These are phyloP conservation scores for Erythrolamprus reginae DNA, from an alignment of 2,113 vertebrate genomes.

Conservation along the genomic window DNA sequence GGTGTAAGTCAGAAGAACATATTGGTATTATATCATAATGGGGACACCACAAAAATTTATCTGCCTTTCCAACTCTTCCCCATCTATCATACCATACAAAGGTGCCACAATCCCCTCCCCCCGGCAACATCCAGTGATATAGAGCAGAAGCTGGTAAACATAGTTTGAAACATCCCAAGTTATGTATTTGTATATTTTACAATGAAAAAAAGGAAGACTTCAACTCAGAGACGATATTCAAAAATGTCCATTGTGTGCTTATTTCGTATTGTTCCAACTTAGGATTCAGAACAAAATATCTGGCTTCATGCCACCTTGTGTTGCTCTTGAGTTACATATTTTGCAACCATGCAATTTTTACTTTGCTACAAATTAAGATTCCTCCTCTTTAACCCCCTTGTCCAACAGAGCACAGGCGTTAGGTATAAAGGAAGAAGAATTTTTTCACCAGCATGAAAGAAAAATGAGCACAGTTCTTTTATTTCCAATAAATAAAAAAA, in stretches of 20 bases:
- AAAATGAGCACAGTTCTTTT: constrained; percentile 31
- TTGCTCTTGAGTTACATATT: constrained; percentile 13
- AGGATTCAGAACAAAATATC: constrained; percentile 7
- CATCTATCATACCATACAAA: background rate
- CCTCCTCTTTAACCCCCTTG: constrained; percentile 24
- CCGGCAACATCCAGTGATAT: background rate
- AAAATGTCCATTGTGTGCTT: background rate
- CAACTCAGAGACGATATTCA: background rate
- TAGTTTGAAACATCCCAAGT: background rate
- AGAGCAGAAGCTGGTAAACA: background rate
- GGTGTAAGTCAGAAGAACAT: background rate
- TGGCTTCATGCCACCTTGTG: constrained; percentile 12
- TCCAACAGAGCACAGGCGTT: constrained; percentile 33
- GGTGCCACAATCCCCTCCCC: background rate
- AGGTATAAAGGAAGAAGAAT: background rate
- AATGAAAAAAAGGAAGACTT: background rate
- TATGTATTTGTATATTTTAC: background rate
- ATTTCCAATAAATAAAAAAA: constrained; percentile 1
- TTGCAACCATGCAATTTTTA: constrained; percentile 15
- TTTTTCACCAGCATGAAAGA: constrained; percentile 31
- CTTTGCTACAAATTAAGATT: constrained; percentile 29
- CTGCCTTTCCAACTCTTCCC: background rate
- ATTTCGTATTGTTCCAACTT: background rate
- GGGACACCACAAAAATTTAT: background rate
- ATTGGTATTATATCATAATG: background rate